Conservation (phyloP, 2,113 vertebrate genomes). For the Chaenogobius annularis region DNA sequence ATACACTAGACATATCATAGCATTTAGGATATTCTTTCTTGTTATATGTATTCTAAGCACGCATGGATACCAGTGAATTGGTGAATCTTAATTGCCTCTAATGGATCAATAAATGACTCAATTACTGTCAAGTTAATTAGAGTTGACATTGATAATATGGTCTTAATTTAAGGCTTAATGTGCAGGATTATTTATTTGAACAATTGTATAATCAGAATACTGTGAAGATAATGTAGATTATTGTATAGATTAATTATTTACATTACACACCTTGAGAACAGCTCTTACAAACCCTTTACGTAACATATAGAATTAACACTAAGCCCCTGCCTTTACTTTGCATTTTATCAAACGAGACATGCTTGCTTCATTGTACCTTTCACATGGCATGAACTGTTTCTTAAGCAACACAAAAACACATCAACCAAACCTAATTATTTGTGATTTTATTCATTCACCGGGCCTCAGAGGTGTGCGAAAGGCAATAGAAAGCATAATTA, state of each 20-base stretch:
- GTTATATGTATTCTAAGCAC: not conserved
- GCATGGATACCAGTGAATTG: not conserved
- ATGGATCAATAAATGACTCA: constrained; percentile 1
- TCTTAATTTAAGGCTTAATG: not conserved
- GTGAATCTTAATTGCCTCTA: not conserved
- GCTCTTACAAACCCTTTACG: not conserved
- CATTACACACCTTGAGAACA: not conserved
- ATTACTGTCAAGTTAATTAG: not conserved
- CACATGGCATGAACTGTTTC: constrained; percentile 29
- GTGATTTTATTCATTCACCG: constrained; percentile 67
- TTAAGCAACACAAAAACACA: constrained; percentile 42
- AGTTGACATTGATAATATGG: not conserved
- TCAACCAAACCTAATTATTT: constrained; percentile 71
- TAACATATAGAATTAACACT: not conserved
- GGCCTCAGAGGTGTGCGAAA: constrained; percentile 62
- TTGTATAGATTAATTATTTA: not conserved
- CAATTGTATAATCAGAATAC: not conserved
- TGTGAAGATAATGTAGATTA: not conserved
- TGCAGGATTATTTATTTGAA: not conserved
- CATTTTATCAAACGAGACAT: constrained; percentile 16
- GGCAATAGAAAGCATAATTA: constrained; percentile 72
- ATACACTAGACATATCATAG: too few relatives aligned
- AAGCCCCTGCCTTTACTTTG: not conserved
- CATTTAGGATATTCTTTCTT: too few relatives aligned
- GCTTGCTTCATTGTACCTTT: constrained; percentile 12